Evolutionary conservation across 2,797 vertebrate species (phyloP), one percentile per base, ranked within the genome.

Genomic region (Lagorchestes hirsutus): DNA sequence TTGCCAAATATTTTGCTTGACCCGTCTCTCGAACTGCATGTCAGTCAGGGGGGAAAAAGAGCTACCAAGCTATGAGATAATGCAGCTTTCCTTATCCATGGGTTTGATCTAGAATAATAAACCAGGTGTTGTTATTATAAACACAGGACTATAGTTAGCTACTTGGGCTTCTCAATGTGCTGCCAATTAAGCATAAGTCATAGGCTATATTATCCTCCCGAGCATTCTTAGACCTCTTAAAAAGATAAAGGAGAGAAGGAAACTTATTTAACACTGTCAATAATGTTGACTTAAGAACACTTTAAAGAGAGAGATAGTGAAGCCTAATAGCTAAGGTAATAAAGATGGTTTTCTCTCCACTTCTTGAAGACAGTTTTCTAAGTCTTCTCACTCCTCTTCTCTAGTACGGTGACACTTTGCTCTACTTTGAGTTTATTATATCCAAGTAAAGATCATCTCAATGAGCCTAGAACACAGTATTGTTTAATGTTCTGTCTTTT

Each of bases 41-140:
- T 91, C 90, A 52, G 50, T 91, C 50, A 54, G 50, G n/a, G 22
- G 29, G 57, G 12, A 62, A 62, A 62, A 40, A 74, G 54, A 40
- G 90, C 90, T 91, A 29, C 90, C 90, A 54, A 91, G 50, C 54
- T 91, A 91, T 52, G 90, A 91, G 90, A 52, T 91, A 55, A 52
- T 91, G 90, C 90, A 52, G 90, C 90, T 91, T 52, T 91, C 90
- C 50, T 91, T 91, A 91, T 55, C 50, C 90, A 54, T 91, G 90
- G 12, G 54, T 54, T 91, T 91, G 50, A 91, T 91, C 54, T 91
- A 91, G 90, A 91, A 91, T 91, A 55, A 91, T 91, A 91, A 91
- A 91, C 90, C 54, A 91, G 90, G 90, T 91, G 90, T 91, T 55
- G 74, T 82, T 82, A 91, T 91, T 91, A 91, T 52, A 91, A 91